A percentile compares a stretch with the other conserved stretches of the same genome.
Conservation (phyloP, 2,888 invertebrate species). For the Pinctada fucata region DNA sequence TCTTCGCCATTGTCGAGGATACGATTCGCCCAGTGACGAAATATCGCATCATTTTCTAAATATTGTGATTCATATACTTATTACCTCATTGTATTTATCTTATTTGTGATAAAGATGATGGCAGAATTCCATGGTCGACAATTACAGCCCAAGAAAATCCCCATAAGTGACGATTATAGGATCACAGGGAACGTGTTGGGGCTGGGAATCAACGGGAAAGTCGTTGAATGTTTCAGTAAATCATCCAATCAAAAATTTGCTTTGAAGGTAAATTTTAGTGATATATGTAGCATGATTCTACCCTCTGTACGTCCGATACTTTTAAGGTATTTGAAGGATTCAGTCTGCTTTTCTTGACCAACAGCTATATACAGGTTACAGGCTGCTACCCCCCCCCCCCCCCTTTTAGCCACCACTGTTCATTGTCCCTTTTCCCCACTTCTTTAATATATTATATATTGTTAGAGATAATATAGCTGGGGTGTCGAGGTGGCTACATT, state of each 20-base stretch:
- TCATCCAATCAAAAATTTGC: conserved; percentile 89
- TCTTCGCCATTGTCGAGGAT: background rate
- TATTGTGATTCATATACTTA: background rate
- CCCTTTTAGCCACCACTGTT: too few relatives aligned
- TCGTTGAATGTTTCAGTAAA: conserved; percentile 93
- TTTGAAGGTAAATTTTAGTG: conserved; percentile 84
- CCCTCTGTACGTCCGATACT: background rate
- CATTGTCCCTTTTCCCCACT: too few relatives aligned
- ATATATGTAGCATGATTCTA: background rate
- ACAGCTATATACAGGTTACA: too few relatives aligned
- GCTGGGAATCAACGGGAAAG: conserved; percentile 98
- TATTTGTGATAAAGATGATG: conserved; percentile 47
- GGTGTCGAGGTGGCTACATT: too few relatives aligned
- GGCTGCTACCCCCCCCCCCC: too few relatives aligned
- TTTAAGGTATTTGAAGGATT: too few relatives aligned
- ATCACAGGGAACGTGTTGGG: conserved; percentile 95
- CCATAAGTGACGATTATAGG: conserved; percentile 92
- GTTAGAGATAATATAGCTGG: too few relatives aligned
- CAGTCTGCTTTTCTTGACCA: too few relatives aligned
- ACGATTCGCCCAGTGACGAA: too few relatives aligned
- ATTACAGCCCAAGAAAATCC: conserved; percentile 83
- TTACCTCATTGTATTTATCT: background rate
- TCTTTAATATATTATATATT: too few relatives aligned
- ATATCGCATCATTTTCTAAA: too few relatives aligned
- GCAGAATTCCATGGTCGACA: conserved; percentile 56